These are phyloP conservation scores for Parnassius glacialis DNA, from an alignment of 2,888 invertebrate genomes.

Conservation along the genomic window DNA sequence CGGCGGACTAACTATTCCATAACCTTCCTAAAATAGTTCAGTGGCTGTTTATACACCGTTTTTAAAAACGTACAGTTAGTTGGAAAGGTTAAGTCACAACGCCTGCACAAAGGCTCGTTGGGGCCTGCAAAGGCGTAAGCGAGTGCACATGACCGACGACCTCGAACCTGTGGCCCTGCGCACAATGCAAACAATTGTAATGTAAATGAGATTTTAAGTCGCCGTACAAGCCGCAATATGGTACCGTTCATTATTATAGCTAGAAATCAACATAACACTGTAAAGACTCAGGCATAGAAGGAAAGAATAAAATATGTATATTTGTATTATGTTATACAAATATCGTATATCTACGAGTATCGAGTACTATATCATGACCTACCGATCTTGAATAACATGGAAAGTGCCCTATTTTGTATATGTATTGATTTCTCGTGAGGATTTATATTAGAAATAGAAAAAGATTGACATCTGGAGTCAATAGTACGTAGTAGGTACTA, in stretches of 20 bases:
- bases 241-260: constrained; percentile 24
- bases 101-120: constrained; percentile 29
- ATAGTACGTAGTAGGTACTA: neutral
- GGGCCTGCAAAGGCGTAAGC: constrained; percentile 21
- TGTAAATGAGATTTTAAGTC: constrained; percentile 22
- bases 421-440: no score
- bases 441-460: neutral
- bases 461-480: neutral
- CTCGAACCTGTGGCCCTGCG: constrained; percentile 75
- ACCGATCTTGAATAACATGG: neutral
- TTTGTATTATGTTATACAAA: neutral
- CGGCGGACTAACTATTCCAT: no score
- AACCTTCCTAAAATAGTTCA: no score
- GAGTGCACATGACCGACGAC: constrained; percentile 54
- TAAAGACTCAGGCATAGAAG: neutral
- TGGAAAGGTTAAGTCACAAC: constrained; percentile 16
- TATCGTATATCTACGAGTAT: no score
- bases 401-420: no score
- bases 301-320: constrained; percentile 3
- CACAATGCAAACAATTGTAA: constrained; percentile 69
- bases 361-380: neutral
- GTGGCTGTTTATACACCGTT: no score
- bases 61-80: constrained; percentile 1
- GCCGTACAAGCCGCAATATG: constrained; percentile 26
- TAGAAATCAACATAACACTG: constrained; percentile 10